A percentile compares a stretch with the other conserved stretches of the same genome.
Evolutionary conservation across 2,113 vertebrate species (phyloP).

Genomic region (Cettia cetti): DNA sequence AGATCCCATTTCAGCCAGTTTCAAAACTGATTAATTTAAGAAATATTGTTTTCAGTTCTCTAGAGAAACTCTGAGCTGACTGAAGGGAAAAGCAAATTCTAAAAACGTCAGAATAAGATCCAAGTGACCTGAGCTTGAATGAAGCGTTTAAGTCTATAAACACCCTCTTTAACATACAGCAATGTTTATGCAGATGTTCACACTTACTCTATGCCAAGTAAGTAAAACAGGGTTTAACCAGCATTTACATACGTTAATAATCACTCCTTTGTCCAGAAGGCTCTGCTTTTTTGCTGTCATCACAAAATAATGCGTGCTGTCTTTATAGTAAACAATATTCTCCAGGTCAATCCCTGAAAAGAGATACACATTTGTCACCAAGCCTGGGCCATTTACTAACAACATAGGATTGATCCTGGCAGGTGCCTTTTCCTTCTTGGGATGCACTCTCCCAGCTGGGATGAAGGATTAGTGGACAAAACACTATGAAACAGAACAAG

Average conservation of each 20-base stretch:
- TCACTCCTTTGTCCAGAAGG: slow-evolving; percentile 94
- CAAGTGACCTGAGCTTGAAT: neutral
- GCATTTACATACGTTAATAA: slow-evolving; percentile 82
- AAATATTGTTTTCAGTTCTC: neutral
- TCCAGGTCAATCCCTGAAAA: slow-evolving; percentile 92
- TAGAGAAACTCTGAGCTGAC: neutral
- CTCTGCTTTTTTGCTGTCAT: slow-evolving; percentile 99
- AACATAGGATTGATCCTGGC: neutral
- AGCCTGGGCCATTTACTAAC: neutral
- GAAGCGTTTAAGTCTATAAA: neutral
- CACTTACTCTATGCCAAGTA: neutral
- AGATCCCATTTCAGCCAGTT: neutral
- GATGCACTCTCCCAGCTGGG: neutral
- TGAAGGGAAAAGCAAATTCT: neutral
- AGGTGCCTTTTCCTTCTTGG: neutral
- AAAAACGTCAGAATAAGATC: neutral
- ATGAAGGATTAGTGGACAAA: neutral
- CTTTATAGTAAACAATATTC: slow-evolving; percentile 98
- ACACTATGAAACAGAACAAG: neutral
- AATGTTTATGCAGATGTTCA: neutral
- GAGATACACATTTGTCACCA: neutral
- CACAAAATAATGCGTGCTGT: slow-evolving; percentile 97
- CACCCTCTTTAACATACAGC: neutral
- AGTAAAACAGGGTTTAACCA: neutral
- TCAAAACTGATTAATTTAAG: neutral